Base-by-base conservation (phyloP, 2,888 invertebrate species). In the Nineta flava region DNA sequence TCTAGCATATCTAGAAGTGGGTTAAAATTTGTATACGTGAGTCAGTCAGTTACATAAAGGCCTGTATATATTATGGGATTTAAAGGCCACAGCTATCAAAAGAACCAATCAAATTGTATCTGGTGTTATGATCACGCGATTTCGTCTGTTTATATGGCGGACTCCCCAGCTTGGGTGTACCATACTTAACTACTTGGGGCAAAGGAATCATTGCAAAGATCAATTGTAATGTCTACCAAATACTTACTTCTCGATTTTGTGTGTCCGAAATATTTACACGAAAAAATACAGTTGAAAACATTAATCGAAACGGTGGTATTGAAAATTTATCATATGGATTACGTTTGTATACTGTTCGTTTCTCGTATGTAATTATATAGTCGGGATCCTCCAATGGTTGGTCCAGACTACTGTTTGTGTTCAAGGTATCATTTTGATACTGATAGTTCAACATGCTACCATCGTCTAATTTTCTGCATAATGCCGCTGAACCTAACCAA, bases 401-500 rank as follows among this genome's bases (percentile, higher is more conserved):
- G 4, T 26, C 26, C 4, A 26, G 26, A 15, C 38, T 38, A 7
- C n/a, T 38, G 12, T 38, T 38, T 38, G 12, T 4, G 26, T 17
- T 26, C 2, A 19, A 26, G 7, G 15, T 19, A 12, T 43, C n/a
- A 43, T 17, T 17, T 6, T 19, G 15, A 16, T 42, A 16, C 2
- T 42, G 4, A 15, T 42, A 15, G 7, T 26, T 7, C 26, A 26
- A 26, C 42, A 42, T 19, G 26, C 26, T 44, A 13, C 21, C 47
- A 16, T 47, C 32, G 9, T 53, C 48, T n/a, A 53, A 16, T 40
- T 48, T 49, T 35, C 32, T 43, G 16, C 52, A 53, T 21, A 38
- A 42, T 10, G 51, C 46, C 13, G 49, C 41, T 12, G 52, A 53
- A 17, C 52, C 52, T 32, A 53, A 9, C 51, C 48, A 51, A n/a